A percentile compares a stretch with the other conserved stretches of the same genome.
Evolutionary conservation across 2,888 invertebrate genomes (phyloP).

Genomic region (Polyploca ridens): DNA sequence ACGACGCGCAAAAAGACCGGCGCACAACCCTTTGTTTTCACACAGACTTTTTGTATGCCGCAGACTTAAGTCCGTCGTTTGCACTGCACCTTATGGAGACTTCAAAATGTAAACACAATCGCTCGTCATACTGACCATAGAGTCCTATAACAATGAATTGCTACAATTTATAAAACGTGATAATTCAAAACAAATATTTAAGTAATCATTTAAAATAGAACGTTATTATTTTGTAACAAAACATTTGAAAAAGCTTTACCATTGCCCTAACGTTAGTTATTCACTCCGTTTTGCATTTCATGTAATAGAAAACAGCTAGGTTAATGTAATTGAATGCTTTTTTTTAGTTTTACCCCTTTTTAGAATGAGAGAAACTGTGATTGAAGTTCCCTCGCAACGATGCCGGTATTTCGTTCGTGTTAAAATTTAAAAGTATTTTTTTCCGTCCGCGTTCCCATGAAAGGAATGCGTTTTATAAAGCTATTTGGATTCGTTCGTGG

Average conservation of each 20-base stretch:
- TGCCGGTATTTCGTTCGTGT: background rate
- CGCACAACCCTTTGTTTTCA: too few relatives aligned
- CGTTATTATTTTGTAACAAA: background rate
- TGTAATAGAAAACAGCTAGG: conserved; percentile 56
- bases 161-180: background rate
- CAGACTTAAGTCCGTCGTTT: too few relatives aligned
- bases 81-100: too few relatives aligned
- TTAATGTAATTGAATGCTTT: conserved; percentile 76
- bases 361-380: conserved; percentile 46
- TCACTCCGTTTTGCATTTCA: conserved; percentile 45
- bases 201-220: background rate
- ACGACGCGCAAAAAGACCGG: too few relatives aligned
- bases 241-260: background rate
- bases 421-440: conserved; percentile 27
- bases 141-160: background rate
- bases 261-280: background rate
- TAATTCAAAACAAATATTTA: background rate
- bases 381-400: conserved; percentile 11
- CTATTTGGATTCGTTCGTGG: conserved; percentile 43
- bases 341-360: conserved; percentile 58
- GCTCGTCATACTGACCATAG: background rate
- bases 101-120: too few relatives aligned
- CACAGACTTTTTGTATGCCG: too few relatives aligned
- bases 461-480: conserved; percentile 46
- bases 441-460: conserved; percentile 31